Base-by-base conservation (phyloP, 1,140 invertebrate species). In the Zelostemma sp. region DNA sequence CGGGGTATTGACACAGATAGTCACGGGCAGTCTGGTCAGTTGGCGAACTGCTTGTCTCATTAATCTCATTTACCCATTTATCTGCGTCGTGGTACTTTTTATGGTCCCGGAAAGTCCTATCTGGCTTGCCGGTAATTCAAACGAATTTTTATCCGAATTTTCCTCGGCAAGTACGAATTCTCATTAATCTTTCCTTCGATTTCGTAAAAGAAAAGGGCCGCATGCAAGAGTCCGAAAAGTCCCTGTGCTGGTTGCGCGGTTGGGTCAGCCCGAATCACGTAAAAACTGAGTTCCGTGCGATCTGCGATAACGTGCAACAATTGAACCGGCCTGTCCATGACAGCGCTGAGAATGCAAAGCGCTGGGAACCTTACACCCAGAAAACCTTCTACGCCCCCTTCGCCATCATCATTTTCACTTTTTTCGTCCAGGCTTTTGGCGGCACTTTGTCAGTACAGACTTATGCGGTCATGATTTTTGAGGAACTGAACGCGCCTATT, bases 391-490 rank as follows among this genome's bases (percentile, higher is more conserved):
- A 90, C 6, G 68, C 85, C 12, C 92, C 92, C 0, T 93, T 89
- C 60, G 67, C 87, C 0, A 72, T 94, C 1, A 88, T 93, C 0
- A 83, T 85, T 0, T 85, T 88, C 11, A 82, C 84, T 93, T 93
- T n/a, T n/a, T n/a, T n/a, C n/a, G n/a, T n/a, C n/a, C n/a, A n/a
- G n/a, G n/a, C n/a, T n/a, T n/a, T n/a, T 57, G 90, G 90, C 15
- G 92, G 93, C 1, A 89, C 89, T 80, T 90, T 88, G 0, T 89
- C 90, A 0, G 76, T 93, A 6, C 89, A 91, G 79, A 93, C 91
- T 0, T 93, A 90, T 68, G 90, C 92, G 0, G 91, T 93, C 5
- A 76, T 87, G 18, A 92, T 93, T 60, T 93, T 93, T 65, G 85
- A 87, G 17, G 86, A 86, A 17, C 74, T 93, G n/a, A 86, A 91